phyloP scores from a whole-genome alignment of 2,888 invertebrate genomes.

The Drosophila affinis region DNA sequence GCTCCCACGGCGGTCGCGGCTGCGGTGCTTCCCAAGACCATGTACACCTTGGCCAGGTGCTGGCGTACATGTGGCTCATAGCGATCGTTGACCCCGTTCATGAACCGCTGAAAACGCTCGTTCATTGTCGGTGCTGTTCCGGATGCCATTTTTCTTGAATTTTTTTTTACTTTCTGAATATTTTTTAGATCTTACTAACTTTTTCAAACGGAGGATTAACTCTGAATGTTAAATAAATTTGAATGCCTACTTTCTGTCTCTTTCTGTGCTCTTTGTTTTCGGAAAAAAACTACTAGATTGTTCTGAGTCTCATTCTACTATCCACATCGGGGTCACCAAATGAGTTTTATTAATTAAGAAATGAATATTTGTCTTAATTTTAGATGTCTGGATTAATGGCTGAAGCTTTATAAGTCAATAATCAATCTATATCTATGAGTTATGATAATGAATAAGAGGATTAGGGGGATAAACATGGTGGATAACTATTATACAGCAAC shows the following conservation, averaged over 20 bases:
- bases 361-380: no score
- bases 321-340: no score
- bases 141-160: conserved; percentile 60
- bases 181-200: conserved; percentile 16
- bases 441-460: no score
- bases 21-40: conserved; percentile 93
- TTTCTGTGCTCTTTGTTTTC: conserved; percentile 12
- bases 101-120: conserved; percentile 66
- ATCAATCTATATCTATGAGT: no score
- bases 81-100: conserved; percentile 76
- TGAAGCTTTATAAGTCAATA: no score
- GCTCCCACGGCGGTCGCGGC: conserved; percentile 93
- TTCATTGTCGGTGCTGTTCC: conserved; percentile 58
- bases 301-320: no score
- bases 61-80: conserved; percentile 92
- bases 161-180: conserved; percentile 21
- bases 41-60: conserved; percentile 98
- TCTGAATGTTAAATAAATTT: not conserved
- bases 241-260: conserved; percentile 45
- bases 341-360: no score
- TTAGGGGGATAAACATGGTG: no score
- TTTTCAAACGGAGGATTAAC: conserved; percentile 73
- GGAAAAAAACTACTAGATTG: no score
- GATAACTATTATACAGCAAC: no score
- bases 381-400: no score